Evolutionary conservation across 2,113 vertebrate genomes (phyloP).

Genomic region (rat (Rattus norvegicus)): DNA sequence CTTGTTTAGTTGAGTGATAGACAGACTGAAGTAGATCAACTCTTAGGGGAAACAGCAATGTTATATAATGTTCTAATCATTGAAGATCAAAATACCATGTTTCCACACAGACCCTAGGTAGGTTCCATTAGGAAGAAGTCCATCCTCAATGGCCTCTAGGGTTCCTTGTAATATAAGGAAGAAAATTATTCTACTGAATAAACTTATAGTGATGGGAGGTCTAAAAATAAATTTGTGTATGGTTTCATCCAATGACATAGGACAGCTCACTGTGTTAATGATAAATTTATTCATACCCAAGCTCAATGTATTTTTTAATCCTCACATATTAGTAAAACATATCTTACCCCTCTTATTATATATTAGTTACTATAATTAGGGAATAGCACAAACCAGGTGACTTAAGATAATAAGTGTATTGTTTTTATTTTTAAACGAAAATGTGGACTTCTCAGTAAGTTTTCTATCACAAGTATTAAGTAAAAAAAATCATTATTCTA

Average conservation of each 20-base stretch:
- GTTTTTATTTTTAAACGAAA: not conserved
- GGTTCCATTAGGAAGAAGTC: not conserved
- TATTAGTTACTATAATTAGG: not conserved
- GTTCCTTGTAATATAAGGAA: not conserved
- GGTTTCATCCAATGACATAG: not conserved
- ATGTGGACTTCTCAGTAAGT: not conserved
- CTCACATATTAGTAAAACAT: not conserved
- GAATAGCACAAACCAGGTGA: not conserved
- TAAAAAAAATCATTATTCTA: not conserved
- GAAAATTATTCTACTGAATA: not conserved
- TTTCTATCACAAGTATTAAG: not conserved
- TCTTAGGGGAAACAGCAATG: not conserved
- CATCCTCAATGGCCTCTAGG: too few relatives aligned
- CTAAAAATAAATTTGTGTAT: not conserved
- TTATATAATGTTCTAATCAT: not conserved
- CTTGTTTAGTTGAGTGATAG: not conserved
- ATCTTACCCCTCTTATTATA: not conserved
- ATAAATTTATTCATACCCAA: not conserved
- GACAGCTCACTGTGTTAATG: not conserved
- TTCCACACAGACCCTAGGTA: not conserved
- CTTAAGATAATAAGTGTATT: not conserved
- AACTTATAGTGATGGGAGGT: not conserved
- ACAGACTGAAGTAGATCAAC: not conserved
- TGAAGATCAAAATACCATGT: not conserved
- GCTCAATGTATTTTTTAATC: not conserved